Base-by-base conservation (phyloP, 1,140 invertebrate species). In the Pachypsylla venusta region DNA sequence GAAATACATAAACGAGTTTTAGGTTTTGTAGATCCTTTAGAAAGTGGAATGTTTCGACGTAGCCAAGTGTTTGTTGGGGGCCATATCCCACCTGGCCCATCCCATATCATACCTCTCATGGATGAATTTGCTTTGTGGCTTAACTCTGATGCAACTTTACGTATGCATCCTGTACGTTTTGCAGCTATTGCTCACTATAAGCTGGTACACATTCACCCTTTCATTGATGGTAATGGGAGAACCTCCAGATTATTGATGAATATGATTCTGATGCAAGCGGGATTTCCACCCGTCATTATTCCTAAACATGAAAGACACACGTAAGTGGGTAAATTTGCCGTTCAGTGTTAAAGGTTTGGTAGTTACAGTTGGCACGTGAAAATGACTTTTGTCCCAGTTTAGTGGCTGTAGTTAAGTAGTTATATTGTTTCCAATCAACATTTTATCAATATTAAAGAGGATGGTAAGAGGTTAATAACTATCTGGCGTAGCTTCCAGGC, bases 211-310 rank as follows among this genome's bases (percentile, higher is more conserved):
- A 94, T 97, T 64, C 93, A 98, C 76, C 90, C 90, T 0, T 93
- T 93, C 70, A 79, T 81, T 0, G 89, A 93, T 71, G 93, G 93
- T 25, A 98, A 98, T 71, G 95, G 94, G 0, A 77, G 95, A 66
- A 98, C 94, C 0, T 92, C 92, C 1, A 75, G 94, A 35, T 75
- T 98, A 7, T 74, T 98, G 0, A 98, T 98, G 93, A 98, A 98
- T 71, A 79, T 94, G 61, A 84, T 98, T 61, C 75, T 98, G n/a
- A 95, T 98, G 88, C 87, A 91, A 71, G 87, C 89, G n/a, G 94
- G 93, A 1, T 98, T 89, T 75, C 94, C 94, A 2, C 93, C 94
- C 0, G 90, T 96, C 3, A 95, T 96, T 54, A 89, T 98, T 57
- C 80, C 87, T 56, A 94, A 96, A 65, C 87, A 94, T 67, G 88